phyloP scores from a whole-genome alignment of 2,797 vertebrate species.

The Vespertilio murinus region DNA sequence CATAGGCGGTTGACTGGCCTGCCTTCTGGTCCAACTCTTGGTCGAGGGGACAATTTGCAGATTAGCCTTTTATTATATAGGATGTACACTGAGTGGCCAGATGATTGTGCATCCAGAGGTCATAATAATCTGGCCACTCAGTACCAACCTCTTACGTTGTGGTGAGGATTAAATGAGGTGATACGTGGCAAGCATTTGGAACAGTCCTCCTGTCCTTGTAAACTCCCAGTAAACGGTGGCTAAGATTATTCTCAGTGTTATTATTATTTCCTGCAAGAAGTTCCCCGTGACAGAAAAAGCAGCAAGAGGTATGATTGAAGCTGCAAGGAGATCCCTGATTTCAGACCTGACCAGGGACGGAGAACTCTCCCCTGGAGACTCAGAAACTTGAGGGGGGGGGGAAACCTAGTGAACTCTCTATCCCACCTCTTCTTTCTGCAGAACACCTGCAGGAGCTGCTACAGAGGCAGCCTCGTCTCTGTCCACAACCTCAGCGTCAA shows the following conservation, averaged over 20 bases:
- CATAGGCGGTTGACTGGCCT: no score
- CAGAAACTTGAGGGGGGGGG: neutral
- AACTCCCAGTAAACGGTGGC: neutral
- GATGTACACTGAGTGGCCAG: no score
- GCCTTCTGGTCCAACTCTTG: no score
- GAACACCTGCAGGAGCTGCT: neutral
- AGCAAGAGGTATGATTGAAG: neutral
- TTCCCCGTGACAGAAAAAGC: neutral
- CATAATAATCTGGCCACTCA: no score
- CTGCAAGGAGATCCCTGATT: neutral
- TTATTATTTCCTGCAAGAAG: neutral
- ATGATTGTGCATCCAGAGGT: no score
- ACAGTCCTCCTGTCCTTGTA: neutral
- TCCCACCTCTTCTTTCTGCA: accelerated
- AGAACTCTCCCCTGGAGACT: neutral
- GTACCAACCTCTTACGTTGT: neutral
- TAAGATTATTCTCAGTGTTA: neutral
- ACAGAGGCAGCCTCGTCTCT: constrained; percentile 20
- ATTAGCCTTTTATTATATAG: no score
- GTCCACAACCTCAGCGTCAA: neutral
- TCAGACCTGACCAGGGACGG: neutral
- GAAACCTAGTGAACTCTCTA: neutral
- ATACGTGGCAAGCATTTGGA: neutral
- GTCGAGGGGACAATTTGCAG: no score
- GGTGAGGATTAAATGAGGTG: neutral